phyloP scores from a whole-genome alignment of 2,113 vertebrate species.

The Pyrgilauda ruficollis region DNA sequence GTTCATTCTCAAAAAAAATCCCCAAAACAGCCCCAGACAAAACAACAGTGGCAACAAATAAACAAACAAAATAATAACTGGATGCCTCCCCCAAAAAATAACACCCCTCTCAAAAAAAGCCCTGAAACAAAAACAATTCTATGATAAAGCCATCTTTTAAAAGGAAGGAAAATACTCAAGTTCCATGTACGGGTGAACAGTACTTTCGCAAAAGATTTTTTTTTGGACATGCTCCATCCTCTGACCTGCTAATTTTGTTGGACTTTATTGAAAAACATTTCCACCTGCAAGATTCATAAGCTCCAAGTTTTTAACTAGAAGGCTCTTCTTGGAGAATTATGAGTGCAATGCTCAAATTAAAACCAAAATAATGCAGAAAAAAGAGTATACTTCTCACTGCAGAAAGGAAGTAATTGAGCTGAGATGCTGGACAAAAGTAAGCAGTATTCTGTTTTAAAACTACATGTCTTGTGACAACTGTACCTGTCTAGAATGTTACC shows the following conservation, averaged over 20 bases:
- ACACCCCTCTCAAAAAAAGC: accelerated
- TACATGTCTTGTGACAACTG: not conserved
- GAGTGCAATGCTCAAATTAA: not conserved
- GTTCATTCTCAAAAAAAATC: not conserved
- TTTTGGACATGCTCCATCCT: not conserved
- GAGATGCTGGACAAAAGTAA: not conserved
- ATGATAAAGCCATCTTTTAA: accelerated
- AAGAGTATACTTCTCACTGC: not conserved
- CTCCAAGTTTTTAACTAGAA: not conserved
- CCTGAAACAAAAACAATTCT: not conserved
- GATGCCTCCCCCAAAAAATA: accelerated
- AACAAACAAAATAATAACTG: not conserved
- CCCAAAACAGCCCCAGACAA: not conserved
- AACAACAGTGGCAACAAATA: not conserved
- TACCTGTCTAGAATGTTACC: not conserved
- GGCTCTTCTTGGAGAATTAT: not conserved
- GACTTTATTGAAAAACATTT: not conserved
- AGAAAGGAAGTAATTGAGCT: not conserved
- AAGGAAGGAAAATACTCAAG: not conserved
- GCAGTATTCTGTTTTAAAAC: not conserved
- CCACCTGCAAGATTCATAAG: not conserved
- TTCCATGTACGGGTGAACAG: not conserved
- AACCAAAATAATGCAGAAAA: not conserved
- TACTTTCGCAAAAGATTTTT: not conserved
- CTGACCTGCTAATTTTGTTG: not conserved